Evolutionary conservation across 2,797 vertebrate species (phyloP), one percentile per base, ranked within the genome.

Genomic region (Tolypeutes matacus): DNA sequence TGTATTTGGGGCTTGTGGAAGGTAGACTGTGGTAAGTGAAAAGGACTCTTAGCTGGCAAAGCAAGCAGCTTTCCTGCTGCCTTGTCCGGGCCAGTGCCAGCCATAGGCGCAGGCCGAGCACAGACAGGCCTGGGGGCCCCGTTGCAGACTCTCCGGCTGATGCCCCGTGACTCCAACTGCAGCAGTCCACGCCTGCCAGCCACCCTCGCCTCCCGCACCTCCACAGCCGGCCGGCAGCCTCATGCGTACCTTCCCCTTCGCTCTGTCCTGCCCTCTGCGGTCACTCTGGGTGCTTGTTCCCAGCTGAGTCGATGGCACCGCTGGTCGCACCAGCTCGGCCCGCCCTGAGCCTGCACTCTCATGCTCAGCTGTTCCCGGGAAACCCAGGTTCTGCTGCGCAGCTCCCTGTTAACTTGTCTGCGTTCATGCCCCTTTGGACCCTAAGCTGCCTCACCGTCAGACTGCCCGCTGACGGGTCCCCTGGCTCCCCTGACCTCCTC

Each of bases 401-500:
- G 18, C 20, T 56, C 18, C 27, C 42, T 1, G 15, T 1, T 7
- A 13, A 9, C 62, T 29, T 27, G 7, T 13, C 31, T 21, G 20
- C 1, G 1, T 0, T 49, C n/a, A 23, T 18, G 53, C n/a, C 27
- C 58, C 58, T 67, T 14, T 8, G 46, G 42, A 58, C 39, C 80
- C 18, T 31, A 25, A 5, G 46, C 46, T 46, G 46, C 46, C 46
- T 39, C 5, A 46, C 7, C 7, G 46, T 8, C 80, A 0, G 1
- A 46, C 18, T 29, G 7, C 18, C 2, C 0, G 4, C 18, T n/a
- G n/a, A n/a, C n/a, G n/a, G 0, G 42, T 29, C 20, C 36, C 18
- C 46, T 31, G 17, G 17, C 20, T 5, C 53, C 56, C 56, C 18
- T 18, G 53, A 21, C 34, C 11, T 18, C 20, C 0, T 29, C 29